These are phyloP conservation scores for Orius laevigatus DNA, from an alignment of 1,140 invertebrate genomes.

Conservation along the genomic window DNA sequence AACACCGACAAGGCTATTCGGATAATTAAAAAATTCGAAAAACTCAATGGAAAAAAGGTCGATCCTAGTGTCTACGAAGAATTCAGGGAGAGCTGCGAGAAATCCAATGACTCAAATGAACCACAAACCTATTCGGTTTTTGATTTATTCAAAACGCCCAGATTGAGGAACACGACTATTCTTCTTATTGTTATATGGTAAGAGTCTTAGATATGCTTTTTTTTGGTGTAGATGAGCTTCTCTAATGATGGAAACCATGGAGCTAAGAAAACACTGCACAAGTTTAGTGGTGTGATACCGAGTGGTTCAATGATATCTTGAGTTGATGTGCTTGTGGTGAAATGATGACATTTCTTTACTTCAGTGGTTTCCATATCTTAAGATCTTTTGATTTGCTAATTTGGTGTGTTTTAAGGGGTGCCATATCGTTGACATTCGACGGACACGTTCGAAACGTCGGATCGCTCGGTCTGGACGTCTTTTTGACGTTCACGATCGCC, in stretches of 20 bases:
- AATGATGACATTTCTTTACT: too few relatives aligned
- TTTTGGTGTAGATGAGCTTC: too few relatives aligned
- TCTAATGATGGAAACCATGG: too few relatives aligned
- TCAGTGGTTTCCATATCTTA: too few relatives aligned
- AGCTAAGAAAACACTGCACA: too few relatives aligned
- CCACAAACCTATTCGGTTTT: constrained; percentile 53
- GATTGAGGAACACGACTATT: constrained; percentile 50
- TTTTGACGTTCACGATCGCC: constrained; percentile 67
- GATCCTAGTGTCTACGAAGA: constrained; percentile 50
- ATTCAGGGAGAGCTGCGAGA: constrained; percentile 47
- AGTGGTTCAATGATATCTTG: too few relatives aligned
- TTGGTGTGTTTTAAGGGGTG: constrained; percentile 41
- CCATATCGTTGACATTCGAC: constrained; percentile 69
- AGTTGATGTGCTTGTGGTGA: too few relatives aligned
- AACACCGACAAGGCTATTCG: constrained; percentile 55
- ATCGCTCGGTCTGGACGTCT: constrained; percentile 59
- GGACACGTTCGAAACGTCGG: constrained; percentile 72
- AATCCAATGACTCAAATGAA: constrained; percentile 46
- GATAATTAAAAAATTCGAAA: constrained; percentile 63
- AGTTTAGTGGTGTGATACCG: too few relatives aligned
- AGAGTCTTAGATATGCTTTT: too few relatives aligned
- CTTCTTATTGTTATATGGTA: constrained; percentile 62
- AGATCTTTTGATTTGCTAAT: not conserved
- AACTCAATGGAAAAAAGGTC: constrained; percentile 56
- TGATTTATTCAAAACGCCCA: constrained; percentile 57